These are phyloP conservation scores for Psococerastis gibbosa DNA, from an alignment of 2,888 invertebrate species.

Conservation along the genomic window DNA sequence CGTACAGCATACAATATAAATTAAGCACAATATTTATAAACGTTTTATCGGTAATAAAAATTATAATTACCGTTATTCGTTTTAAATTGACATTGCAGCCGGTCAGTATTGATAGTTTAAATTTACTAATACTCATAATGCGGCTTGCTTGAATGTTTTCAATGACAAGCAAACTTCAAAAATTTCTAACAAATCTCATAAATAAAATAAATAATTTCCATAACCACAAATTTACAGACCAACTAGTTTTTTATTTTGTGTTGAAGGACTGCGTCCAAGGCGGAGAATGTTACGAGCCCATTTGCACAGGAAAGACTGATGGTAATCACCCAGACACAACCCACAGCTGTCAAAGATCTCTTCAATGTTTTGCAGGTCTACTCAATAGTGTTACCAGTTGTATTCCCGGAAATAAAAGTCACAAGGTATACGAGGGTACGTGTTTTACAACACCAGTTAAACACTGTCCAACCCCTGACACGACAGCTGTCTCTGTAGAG, in stretches of 20 bases:
- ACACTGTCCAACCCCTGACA: conserved; percentile 29
- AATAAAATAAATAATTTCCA: too few relatives aligned
- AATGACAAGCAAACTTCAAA: conserved; percentile 25
- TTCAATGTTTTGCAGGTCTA: conserved; percentile 31
- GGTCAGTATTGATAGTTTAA: too few relatives aligned
- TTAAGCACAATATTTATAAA: too few relatives aligned
- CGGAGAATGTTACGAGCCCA: conserved; percentile 37
- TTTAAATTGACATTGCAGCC: too few relatives aligned
- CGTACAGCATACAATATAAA: too few relatives aligned
- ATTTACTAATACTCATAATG: too few relatives aligned
- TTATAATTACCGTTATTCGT: too few relatives aligned
- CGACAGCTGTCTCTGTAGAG: conserved; percentile 22
- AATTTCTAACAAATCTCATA: neutral
- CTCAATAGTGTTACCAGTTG: conserved; percentile 24
- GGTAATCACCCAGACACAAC: conserved; percentile 37
- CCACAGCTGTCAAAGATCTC: conserved; percentile 33
- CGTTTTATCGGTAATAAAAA: too few relatives aligned
- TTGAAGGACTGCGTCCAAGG: conserved; percentile 17
- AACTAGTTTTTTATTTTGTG: too few relatives aligned
- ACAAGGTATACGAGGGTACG: conserved; percentile 15
- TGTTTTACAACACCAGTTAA: conserved; percentile 14
- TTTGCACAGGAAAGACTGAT: conserved; percentile 36
- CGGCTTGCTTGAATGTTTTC: too few relatives aligned
- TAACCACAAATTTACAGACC: too few relatives aligned
- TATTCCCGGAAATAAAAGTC: conserved; percentile 16